Conservation (phyloP, 2,888 invertebrate species). For the Sesia bembeciformis region DNA sequence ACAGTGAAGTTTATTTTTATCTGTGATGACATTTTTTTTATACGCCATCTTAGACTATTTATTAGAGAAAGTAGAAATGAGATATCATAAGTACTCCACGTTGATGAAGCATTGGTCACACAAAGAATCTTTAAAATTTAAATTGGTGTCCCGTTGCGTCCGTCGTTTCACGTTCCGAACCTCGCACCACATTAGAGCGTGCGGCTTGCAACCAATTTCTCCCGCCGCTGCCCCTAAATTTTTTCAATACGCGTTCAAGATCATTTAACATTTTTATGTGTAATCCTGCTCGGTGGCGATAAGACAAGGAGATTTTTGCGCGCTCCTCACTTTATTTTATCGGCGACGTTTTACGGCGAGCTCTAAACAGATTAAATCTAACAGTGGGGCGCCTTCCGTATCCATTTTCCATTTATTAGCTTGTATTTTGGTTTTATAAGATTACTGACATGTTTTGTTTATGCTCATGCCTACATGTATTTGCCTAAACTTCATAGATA, state of each 20-base stretch:
- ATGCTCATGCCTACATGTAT: no score
- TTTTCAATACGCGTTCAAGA: constrained; percentile 71
- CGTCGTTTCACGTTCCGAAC: no score
- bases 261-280: constrained; percentile 75
- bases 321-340: constrained; percentile 66
- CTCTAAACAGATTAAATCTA: constrained; percentile 70
- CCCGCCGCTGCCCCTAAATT: constrained; percentile 55
- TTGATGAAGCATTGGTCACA: no score
- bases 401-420: constrained; percentile 43
- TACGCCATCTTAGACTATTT: no score
- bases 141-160: no score
- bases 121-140: no score
- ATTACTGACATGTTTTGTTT: constrained; percentile 8
- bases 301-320: constrained; percentile 62
- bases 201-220: constrained; percentile 35
- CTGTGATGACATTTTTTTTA: no score
- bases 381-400: constrained; percentile 40
- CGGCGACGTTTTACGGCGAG: constrained; percentile 58
- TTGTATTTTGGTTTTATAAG: constrained; percentile 39
- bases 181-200: constrained; percentile 16
- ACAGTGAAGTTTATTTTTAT: no score
- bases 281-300: constrained; percentile 67
- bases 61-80: no score
- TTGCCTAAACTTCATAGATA: no score
- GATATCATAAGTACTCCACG: no score